Evolutionary conservation across 2,888 invertebrate genomes (phyloP).

Genomic region (Hyposoter didymator): DNA sequence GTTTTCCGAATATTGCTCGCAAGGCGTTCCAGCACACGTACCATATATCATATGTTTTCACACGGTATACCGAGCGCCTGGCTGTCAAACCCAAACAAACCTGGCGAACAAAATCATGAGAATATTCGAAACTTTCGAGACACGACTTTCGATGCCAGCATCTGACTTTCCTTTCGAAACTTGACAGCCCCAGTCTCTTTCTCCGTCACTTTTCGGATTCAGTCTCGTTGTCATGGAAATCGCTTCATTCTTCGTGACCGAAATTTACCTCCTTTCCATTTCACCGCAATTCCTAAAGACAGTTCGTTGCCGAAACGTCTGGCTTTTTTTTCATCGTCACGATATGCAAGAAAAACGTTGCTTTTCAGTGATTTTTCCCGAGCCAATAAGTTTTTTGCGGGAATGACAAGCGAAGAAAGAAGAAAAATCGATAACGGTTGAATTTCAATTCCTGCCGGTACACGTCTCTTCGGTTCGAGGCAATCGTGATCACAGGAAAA

Average conservation of each 20-base stretch:
- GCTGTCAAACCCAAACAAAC: too few species aligned
- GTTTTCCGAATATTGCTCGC: conserved; percentile 9
- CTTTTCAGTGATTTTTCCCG: background rate
- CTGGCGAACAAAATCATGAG: conserved; percentile 4
- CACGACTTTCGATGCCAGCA: background rate
- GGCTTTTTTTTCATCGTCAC: background rate
- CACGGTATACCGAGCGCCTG: conserved; percentile 58
- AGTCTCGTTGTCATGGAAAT: background rate
- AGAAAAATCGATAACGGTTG: background rate
- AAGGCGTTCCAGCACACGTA: conserved; percentile 58
- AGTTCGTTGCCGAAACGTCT: background rate
- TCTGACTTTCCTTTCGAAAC: background rate
- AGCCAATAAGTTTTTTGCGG: background rate
- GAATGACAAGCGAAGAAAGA: too few species aligned
- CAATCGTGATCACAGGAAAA: background rate
- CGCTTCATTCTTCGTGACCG: background rate
- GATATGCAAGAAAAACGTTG: background rate
- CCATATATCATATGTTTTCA: conserved; percentile 68
- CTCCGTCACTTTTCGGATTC: background rate
- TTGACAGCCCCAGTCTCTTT: background rate
- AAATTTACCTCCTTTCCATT: background rate
- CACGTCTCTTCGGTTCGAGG: background rate
- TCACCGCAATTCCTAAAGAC: background rate
- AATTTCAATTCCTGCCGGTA: background rate
- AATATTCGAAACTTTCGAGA: background rate